phyloP scores from a whole-genome alignment of 2,888 invertebrate genomes.

The Leistus spinibarbis region DNA sequence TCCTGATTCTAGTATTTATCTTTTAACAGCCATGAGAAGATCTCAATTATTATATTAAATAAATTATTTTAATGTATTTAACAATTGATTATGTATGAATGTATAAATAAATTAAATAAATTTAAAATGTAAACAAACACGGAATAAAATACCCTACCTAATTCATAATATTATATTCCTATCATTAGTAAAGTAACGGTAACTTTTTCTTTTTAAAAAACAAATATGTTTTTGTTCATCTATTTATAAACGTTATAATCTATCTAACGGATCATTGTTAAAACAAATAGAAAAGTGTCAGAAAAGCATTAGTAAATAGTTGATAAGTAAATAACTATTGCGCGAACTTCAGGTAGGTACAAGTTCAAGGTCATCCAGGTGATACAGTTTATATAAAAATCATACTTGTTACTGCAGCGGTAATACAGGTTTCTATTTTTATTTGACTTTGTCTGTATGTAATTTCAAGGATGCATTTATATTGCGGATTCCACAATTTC shows the following conservation, averaged over 20 bases:
- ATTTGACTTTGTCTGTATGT: constrained; percentile 29
- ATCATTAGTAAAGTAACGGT: background rate
- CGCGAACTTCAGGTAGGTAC: background rate
- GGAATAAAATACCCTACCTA: background rate
- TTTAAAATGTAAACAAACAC: too few species aligned
- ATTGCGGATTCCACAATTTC: background rate
- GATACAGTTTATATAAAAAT: constrained; percentile 25
- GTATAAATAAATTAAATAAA: background rate
- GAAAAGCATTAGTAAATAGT: background rate
- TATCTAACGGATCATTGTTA: background rate
- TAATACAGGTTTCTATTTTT: constrained; percentile 38
- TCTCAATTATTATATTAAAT: constrained; percentile 26
- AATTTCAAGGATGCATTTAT: constrained; percentile 25
- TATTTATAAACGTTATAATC: constrained; percentile 6
- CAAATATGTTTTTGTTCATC: background rate
- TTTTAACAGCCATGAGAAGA: constrained; percentile 25
- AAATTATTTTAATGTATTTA: constrained; percentile 2
- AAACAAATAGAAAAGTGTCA: background rate
- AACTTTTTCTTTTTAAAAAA: background rate
- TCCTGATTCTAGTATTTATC: background rate
- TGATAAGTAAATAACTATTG: background rate
- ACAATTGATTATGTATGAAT: background rate
- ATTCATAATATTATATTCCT: constrained; percentile 2
- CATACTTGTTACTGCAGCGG: constrained; percentile 28
- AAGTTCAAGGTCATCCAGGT: constrained; percentile 37